Conservation (phyloP, 2,888 invertebrate genomes). For the Eugnorisma glareosa region DNA sequence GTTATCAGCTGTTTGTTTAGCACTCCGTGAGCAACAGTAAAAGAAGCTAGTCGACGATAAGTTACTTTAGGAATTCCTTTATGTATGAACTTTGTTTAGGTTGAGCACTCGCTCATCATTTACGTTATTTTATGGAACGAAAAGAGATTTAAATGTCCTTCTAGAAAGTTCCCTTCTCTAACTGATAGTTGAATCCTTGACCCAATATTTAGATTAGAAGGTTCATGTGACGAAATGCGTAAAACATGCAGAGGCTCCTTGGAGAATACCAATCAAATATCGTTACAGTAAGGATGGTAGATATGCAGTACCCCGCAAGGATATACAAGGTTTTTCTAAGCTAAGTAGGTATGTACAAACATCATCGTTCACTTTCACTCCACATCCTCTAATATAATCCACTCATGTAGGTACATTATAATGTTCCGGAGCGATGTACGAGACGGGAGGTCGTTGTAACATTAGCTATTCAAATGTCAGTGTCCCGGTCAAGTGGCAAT, state of each 20-base stretch:
- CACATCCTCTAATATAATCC: neutral
- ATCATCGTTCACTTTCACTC: constrained; percentile 2
- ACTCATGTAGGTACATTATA: neutral
- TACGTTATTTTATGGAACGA: neutral
- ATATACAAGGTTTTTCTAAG: neutral
- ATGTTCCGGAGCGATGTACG: neutral
- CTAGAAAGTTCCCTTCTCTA: neutral
- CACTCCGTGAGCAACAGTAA: neutral
- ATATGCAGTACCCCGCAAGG: neutral
- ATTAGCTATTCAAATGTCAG: constrained; percentile 26
- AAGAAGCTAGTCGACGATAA: neutral
- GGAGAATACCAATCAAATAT: constrained; percentile 25
- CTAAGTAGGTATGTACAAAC: neutral
- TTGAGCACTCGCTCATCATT: neutral
- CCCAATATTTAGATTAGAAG: constrained; percentile 27
- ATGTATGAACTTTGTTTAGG: neutral
- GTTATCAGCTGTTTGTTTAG: neutral
- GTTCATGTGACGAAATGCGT: constrained; percentile 16
- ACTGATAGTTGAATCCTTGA: constrained; percentile 12
- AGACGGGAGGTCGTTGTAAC: constrained; percentile 49
- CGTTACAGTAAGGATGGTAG: neutral
- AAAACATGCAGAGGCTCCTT: neutral
- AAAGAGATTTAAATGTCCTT: neutral
- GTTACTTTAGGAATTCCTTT: neutral
- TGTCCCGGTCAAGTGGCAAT: constrained; percentile 40